Percentiles rank a stretch among this genome's conserved stretches.
phyloP scores from a whole-genome alignment of 2,797 vertebrate species.

The Gallinago stenura region DNA sequence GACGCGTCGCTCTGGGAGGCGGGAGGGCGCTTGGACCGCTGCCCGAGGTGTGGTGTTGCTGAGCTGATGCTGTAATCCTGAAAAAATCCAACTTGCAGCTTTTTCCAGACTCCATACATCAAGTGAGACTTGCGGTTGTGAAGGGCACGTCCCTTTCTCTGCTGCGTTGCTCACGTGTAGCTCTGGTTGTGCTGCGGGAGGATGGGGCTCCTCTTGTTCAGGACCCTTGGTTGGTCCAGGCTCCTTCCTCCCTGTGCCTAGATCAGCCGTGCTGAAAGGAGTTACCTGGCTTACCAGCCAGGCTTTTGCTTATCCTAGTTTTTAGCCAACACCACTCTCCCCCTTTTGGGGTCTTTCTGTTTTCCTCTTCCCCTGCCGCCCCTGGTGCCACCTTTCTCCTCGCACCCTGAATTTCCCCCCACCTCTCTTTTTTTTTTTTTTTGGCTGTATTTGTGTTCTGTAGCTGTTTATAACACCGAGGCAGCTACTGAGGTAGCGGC shows the following conservation, averaged over 20 bases:
- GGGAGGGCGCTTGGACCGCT: neutral
- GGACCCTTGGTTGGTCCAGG: neutral
- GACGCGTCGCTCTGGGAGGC: rapidly evolving
- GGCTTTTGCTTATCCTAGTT: neutral
- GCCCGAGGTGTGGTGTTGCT: neutral
- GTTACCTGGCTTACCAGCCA: neutral
- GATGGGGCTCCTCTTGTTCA: neutral
- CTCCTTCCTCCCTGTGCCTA: neutral
- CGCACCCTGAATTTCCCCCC: neutral
- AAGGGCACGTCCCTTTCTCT: neutral
- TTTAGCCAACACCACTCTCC: neutral
- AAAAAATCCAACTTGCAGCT: slow-evolving; percentile 10
- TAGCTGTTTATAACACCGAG: neutral
- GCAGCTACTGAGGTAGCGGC: rapidly evolving
- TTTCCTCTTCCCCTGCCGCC: neutral
- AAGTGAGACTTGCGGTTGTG: neutral
- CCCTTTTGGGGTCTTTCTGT: neutral
- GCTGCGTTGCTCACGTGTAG: rapidly evolving
- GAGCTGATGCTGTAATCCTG: neutral
- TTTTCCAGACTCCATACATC: slow-evolving; percentile 5
- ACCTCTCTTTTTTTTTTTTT: neutral
- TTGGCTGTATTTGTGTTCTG: neutral
- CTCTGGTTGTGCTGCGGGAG: neutral
- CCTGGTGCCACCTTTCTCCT: neutral
- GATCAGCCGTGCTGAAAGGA: rapidly evolving